These are phyloP conservation scores for Drosophila insularis DNA, from an alignment of 1,140 invertebrate genomes.

Conservation along the genomic window DNA sequence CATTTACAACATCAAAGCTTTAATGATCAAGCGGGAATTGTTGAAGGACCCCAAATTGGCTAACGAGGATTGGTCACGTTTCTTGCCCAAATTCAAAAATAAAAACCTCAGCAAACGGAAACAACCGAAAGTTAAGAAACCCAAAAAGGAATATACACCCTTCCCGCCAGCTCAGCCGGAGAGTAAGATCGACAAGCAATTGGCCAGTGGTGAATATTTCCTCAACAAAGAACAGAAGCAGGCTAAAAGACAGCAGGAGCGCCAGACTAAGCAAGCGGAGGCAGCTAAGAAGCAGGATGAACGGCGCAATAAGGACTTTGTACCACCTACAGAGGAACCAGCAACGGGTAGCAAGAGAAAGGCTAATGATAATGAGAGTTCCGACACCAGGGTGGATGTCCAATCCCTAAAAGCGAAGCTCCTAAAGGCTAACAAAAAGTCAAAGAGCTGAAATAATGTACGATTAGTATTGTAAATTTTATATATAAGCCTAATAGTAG, in stretches of 20 bases:
- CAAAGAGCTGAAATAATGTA: slow-evolving; percentile 34
- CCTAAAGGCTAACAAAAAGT: slow-evolving; percentile 27
- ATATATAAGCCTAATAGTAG: slow-evolving; percentile 15
- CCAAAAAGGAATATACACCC: slow-evolving; percentile 97
- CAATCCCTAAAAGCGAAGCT: slow-evolving; percentile 57
- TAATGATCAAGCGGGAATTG: slow-evolving; percentile 99
- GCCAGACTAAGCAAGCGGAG: slow-evolving; percentile 88
- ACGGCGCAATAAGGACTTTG: slow-evolving; percentile 90
- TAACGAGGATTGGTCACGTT: slow-evolving; percentile 98
- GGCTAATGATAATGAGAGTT: slow-evolving; percentile 20
- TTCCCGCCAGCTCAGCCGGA: slow-evolving; percentile 97
- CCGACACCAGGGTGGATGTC: slow-evolving; percentile 57
- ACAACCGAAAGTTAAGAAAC: slow-evolving; percentile 91
- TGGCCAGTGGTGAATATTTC: slow-evolving; percentile 99
- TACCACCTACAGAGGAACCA: slow-evolving; percentile 89
- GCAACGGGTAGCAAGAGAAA: slow-evolving; percentile 40
- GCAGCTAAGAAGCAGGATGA: slow-evolving; percentile 89
- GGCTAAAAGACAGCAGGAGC: slow-evolving; percentile 88
- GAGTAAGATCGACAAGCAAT: slow-evolving; percentile 96
- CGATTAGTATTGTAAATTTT: slow-evolving; percentile 32
- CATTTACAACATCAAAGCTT: slow-evolving; percentile 99
- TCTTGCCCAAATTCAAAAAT: slow-evolving; percentile 97
- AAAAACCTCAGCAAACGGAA: slow-evolving; percentile 94
- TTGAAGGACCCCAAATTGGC: slow-evolving; percentile 95
- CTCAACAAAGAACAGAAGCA: slow-evolving; percentile 92